A percentile compares a stretch with the other conserved stretches of the same genome.
phyloP scores from a whole-genome alignment of 2,113 vertebrate genomes.

The Brachyhypopomus gauderio region DNA sequence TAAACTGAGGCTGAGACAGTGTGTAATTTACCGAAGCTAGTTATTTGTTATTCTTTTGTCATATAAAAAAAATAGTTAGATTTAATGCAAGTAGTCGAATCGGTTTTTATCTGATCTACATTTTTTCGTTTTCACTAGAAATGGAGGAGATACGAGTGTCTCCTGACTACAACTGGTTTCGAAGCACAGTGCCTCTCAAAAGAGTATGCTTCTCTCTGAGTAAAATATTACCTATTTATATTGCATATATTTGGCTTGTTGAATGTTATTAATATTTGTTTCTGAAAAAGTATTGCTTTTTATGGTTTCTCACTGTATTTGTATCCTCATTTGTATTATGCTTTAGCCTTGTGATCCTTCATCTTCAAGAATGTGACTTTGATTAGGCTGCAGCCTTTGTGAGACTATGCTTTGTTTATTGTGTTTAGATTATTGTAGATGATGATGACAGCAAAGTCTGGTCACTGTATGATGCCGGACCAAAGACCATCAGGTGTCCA shows the following conservation, averaged over 20 bases:
- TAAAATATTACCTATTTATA: not conserved
- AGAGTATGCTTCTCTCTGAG: slow-evolving; percentile 78
- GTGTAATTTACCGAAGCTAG: too few species aligned
- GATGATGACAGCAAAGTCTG: slow-evolving; percentile 99
- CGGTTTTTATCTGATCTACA: not conserved
- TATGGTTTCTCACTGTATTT: too few species aligned
- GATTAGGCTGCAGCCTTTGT: not conserved
- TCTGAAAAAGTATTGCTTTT: not conserved
- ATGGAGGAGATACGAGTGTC: slow-evolving; percentile 99
- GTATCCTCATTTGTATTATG: too few species aligned
- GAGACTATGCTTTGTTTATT: not conserved
- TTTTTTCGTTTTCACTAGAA: slow-evolving; percentile 55
- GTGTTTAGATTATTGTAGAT: slow-evolving; percentile 91
- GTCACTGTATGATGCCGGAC: slow-evolving; percentile 95
- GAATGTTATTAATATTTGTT: not conserved
- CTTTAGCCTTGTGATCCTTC: slow-evolving; percentile 18
- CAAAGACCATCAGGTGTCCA: slow-evolving; percentile 91
- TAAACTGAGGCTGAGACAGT: too few species aligned
- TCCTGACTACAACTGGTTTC: slow-evolving; percentile 98
- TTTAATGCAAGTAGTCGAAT: not conserved
- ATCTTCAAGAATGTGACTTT: slow-evolving; percentile 2
- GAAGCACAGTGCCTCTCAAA: slow-evolving; percentile 96
- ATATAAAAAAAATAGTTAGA: not conserved
- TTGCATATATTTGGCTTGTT: not conserved
- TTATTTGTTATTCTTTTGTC: too few species aligned